Evolutionary conservation across 1,140 invertebrate species (phyloP).

Genomic region (Tetragnatha versicolor): DNA sequence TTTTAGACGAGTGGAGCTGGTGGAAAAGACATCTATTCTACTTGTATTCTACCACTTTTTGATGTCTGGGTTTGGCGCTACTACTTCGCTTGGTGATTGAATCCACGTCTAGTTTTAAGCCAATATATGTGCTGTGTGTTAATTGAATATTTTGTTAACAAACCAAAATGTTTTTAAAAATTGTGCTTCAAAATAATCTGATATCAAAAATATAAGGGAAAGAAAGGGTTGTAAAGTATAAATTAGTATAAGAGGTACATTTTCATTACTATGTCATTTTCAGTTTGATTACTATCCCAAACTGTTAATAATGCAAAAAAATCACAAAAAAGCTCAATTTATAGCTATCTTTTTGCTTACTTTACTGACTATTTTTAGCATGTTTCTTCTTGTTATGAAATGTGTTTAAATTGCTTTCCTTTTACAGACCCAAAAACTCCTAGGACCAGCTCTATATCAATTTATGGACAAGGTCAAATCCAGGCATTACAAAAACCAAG

Average conservation of each 20-base stretch:
- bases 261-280: neutral
- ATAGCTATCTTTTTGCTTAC: neutral
- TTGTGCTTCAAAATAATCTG: no score
- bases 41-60: no score
- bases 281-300: neutral
- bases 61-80: no score
- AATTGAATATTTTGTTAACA: no score
- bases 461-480: conserved; percentile 43
- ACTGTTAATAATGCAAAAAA: neutral
- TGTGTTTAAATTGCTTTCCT: neutral
- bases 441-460: conserved; percentile 40
- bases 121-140: no score
- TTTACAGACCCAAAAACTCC: conserved; percentile 1
- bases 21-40: no score
- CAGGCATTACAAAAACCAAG: conserved; percentile 32
- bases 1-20: no score
- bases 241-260: neutral
- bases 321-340: neutral
- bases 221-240: neutral
- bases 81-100: no score
- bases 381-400: neutral
- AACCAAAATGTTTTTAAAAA: no score
- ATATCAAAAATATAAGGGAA: neutral
- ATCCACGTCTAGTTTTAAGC: no score
- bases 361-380: neutral